Evolutionary conservation across 1,140 invertebrate species (phyloP).

Genomic region (Coelopa frigida): DNA sequence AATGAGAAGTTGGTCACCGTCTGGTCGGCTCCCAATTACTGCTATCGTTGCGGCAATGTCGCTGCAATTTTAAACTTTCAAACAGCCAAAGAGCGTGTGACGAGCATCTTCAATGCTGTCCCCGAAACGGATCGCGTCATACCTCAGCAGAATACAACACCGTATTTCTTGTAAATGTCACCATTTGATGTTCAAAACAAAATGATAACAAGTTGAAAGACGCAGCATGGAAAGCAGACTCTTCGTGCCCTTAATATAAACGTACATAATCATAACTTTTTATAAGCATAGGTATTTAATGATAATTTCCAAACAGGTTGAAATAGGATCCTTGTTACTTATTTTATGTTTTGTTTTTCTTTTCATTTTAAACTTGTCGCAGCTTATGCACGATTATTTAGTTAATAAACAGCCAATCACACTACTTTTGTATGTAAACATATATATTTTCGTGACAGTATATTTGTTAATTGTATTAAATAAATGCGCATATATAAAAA

Average conservation of each 20-base stretch:
- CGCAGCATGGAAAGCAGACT: constrained; percentile 5
- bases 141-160: constrained; percentile 82
- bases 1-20: constrained; percentile 90
- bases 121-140: constrained; percentile 88
- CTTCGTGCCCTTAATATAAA: neutral
- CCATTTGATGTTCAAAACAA: neutral
- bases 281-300: too few species aligned
- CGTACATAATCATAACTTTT: too few species aligned
- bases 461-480: too few species aligned
- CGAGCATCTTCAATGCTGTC: constrained; percentile 90
- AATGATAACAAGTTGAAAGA: constrained; percentile 1
- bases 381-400: too few species aligned
- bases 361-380: too few species aligned
- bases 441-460: too few species aligned
- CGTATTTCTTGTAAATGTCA: constrained; percentile 80
- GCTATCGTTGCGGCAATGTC: constrained; percentile 90
- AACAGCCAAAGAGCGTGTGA: constrained; percentile 65
- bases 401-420: too few species aligned
- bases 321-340: too few species aligned
- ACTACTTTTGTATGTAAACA: too few species aligned
- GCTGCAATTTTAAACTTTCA: constrained; percentile 83
- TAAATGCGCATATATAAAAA: too few species aligned
- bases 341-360: too few species aligned
- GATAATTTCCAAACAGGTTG: too few species aligned
- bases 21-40: constrained; percentile 96